Base-by-base conservation (phyloP, 2,113 vertebrate genomes). In the Cavia aperea region DNA sequence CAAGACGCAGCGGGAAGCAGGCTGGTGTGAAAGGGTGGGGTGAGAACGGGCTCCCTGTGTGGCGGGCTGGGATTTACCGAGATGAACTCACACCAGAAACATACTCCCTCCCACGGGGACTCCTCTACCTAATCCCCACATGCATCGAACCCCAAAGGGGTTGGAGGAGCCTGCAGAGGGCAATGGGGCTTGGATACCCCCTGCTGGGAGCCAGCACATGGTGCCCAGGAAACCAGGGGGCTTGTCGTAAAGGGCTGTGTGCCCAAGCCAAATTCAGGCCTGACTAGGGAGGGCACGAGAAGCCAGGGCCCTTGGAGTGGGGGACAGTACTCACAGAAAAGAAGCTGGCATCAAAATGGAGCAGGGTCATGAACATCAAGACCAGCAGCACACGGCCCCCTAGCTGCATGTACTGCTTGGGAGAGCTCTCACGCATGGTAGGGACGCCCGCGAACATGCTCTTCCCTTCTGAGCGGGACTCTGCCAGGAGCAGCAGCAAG, bases 381-480 rank as follows among this genome's bases (percentile, higher is more conserved):
- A 99, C 99, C 0, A 99, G 98, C 90, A 99, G 97, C 13, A 99
- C 98, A 0, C 99, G 97, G 0, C 99, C 99, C 0, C 99, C 99
- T 29, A 99, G 98, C 98, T 99, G 99, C 99, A 99, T 99, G 98
- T 99, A 99, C 98, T 99, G 99, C 78, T 98, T 99, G 0, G 99
- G 99, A 36, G 99, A 99, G 96, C 99, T 99, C 96, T 99, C 99
- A 0, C 99, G 97, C 99, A 99, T 98, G 88, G 99, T 99, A 5
- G 99, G 99, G 56, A 99, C 99, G 0, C 99, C 99, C 0, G 99
- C 99, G 14, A 99, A 99, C 99, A 99, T 99, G 98, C 99, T 99
- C 97, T 99, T 99, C 24, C 99, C 99, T 94, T 99, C 99, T 0
- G 99, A 99, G 14, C 99, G 99, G 0, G 99, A 99, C 97, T 99